phyloP scores from a whole-genome alignment of 2,888 invertebrate species.

The Stegana nigrithorax region DNA sequence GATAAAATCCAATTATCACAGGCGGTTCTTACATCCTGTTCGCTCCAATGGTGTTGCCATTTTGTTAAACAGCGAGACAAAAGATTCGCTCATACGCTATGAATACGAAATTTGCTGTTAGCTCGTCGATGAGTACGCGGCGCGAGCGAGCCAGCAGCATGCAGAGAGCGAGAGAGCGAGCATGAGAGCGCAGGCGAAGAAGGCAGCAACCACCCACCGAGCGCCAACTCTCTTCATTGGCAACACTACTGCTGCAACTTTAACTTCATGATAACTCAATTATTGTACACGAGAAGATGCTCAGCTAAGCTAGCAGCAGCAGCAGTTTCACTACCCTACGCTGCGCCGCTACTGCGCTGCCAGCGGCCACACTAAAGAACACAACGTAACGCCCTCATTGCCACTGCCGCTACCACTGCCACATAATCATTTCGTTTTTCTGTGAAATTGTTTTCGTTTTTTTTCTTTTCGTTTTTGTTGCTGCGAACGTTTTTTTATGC shows the following conservation, averaged over 20 bases:
- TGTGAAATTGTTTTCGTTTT: constrained; percentile 19
- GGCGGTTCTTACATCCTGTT: constrained; percentile 61
- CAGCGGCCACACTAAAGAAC: too few species aligned
- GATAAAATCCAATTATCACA: constrained; percentile 69
- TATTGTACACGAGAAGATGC: constrained; percentile 30
- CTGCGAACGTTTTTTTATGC: constrained; percentile 36
- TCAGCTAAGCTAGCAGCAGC: too few species aligned
- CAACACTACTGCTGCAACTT: constrained; percentile 29
- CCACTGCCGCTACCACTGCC: constrained; percentile 14
- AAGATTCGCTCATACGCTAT: constrained; percentile 68
- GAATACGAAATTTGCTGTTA: constrained; percentile 62
- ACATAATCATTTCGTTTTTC: constrained; percentile 34
- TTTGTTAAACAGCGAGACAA: constrained; percentile 63
- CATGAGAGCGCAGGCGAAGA: constrained; percentile 17
- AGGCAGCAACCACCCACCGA: neutral
- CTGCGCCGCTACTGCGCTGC: constrained; percentile 25
- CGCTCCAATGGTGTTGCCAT: constrained; percentile 43
- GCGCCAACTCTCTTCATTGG: neutral
- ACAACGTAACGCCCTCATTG: constrained; percentile 18
- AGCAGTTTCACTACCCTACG: too few species aligned
- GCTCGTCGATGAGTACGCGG: too few species aligned
- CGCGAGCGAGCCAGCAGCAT: too few species aligned
- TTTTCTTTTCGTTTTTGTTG: constrained; percentile 29
- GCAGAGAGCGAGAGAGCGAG: constrained; percentile 16
- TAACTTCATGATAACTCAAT: constrained; percentile 52